A percentile compares a stretch with the other conserved stretches of the same genome.
phyloP scores from a whole-genome alignment of 2,113 vertebrate genomes.

The Micronycteris hirsuta region DNA sequence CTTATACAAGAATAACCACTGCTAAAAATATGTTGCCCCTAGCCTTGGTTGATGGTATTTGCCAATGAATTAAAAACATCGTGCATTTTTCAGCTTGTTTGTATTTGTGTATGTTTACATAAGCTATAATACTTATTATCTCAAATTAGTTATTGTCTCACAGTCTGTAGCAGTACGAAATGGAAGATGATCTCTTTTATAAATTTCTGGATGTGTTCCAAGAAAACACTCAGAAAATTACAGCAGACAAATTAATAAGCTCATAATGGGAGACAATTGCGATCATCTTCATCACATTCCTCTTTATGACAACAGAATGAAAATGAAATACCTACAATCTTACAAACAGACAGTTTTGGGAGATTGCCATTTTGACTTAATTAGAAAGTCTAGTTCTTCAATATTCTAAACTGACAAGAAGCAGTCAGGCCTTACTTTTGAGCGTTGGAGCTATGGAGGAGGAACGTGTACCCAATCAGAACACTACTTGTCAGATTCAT shows the following conservation, averaged over 20 bases:
- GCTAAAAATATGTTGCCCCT: background rate
- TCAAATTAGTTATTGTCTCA: slow-evolving; percentile 55
- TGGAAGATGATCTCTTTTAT: slow-evolving; percentile 52
- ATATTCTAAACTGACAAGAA: background rate
- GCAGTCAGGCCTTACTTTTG: background rate
- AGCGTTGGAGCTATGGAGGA: background rate
- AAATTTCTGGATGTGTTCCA: slow-evolving; percentile 60
- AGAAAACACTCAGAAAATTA: slow-evolving; percentile 60
- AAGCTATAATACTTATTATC: slow-evolving; percentile 47
- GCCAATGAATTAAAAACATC: background rate
- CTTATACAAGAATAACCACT: background rate
- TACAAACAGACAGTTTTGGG: slow-evolving; percentile 44
- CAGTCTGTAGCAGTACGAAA: slow-evolving; percentile 36
- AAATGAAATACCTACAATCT: slow-evolving; percentile 45
- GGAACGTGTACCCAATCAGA: background rate
- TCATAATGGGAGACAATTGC: slow-evolving; percentile 17
- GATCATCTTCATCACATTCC: slow-evolving; percentile 10
- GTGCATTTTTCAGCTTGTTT: background rate
- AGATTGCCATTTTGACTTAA: slow-evolving; percentile 49
- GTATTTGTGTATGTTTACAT: slow-evolving; percentile 52
- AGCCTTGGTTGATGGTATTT: background rate
- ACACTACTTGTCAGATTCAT: background rate
- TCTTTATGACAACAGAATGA: slow-evolving; percentile 45
- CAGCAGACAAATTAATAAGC: slow-evolving; percentile 58
- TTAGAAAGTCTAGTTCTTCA: slow-evolving; percentile 44